These are phyloP conservation scores for Leuctra nigra DNA, from an alignment of 2,888 invertebrate species.

Conservation along the genomic window DNA sequence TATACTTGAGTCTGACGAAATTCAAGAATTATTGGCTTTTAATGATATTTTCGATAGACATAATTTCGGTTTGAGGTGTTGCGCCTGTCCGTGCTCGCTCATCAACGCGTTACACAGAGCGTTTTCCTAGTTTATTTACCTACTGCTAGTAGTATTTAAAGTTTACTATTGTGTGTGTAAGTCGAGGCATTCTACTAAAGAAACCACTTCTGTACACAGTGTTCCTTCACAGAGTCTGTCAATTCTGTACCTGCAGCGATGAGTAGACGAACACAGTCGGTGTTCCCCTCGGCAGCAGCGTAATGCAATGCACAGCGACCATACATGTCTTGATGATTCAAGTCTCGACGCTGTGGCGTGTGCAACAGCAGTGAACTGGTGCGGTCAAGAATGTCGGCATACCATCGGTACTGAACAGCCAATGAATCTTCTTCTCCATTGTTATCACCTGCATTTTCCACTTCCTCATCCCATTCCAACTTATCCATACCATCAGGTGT, in stretches of 20 bases:
- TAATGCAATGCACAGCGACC: conserved; percentile 66
- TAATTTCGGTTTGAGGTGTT: no score
- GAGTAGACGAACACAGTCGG: conserved; percentile 53
- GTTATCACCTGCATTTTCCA: conserved; percentile 44
- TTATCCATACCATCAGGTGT: conserved; percentile 55
- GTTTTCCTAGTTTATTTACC: no score
- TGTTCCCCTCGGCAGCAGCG: conserved; percentile 60
- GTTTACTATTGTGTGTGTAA: no score
- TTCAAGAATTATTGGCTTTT: no score
- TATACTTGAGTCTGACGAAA: no score
- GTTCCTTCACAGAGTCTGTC: no score
- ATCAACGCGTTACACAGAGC: no score
- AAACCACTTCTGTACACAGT: no score
- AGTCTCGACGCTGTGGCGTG: conserved; percentile 39
- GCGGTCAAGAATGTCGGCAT: conserved; percentile 64
- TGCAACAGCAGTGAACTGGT: conserved; percentile 40
- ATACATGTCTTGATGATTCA: conserved; percentile 56
- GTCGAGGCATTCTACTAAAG: no score
- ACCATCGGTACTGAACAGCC: conserved; percentile 54
- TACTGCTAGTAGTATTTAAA: no score
- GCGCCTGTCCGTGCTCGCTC: no score
- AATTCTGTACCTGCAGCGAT: conserved; percentile 53
- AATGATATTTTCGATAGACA: no score
- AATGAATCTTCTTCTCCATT: conserved; percentile 48
- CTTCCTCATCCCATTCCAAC: conserved; percentile 71